Evolutionary conservation across 2,888 invertebrate species (phyloP), one percentile per base, ranked within the genome.

Genomic region (Agriopis aurantiaria): DNA sequence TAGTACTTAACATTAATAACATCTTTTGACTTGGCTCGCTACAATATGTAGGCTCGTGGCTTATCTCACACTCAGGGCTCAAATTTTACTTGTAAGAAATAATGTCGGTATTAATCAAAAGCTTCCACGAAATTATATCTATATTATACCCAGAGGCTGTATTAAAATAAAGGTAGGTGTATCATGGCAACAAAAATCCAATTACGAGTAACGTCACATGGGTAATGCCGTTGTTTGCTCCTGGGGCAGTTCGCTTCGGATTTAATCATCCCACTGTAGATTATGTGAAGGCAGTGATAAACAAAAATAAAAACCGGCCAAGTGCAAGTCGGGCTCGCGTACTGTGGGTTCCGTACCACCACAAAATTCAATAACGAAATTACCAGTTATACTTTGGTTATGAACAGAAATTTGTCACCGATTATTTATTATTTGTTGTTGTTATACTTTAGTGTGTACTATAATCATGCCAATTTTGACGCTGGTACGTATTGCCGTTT

Each of bases 161-260:
- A 61, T 65, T 69, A 61, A 70, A 73, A 74, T 66, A 66, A 68
- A 58, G 11, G 58, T 58, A 68, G 62, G 65, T 68, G 73, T 68
- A 71, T 70, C 81, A 80, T 80, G 77, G 80, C 78, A 84, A 84
- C 80, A 84, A 84, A 84, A 84, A 84, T 79, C 79, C 83, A 84
- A 84, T 84, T 84, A 84, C 83, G 78, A 76, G 75, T 79, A 77
- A 75, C 75, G 84, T 82, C 84, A 80, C 84, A 82, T 78, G 80
- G 82, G 82, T 82, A 81, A 83, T 78, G 72, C 76, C 69, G 75
- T 76, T 66, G 78, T 79, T 82, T 82, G 76, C 85, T 82, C 81
- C 75, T 67, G 83, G 79, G 84, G 82, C 77, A 77, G 75, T 76
- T 79, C 59, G 69, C 53, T 80, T 78, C 74, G 65, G 78, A 80